phyloP scores from a whole-genome alignment of 1,140 invertebrate species.

The Lordiphosa stackelbergi region DNA sequence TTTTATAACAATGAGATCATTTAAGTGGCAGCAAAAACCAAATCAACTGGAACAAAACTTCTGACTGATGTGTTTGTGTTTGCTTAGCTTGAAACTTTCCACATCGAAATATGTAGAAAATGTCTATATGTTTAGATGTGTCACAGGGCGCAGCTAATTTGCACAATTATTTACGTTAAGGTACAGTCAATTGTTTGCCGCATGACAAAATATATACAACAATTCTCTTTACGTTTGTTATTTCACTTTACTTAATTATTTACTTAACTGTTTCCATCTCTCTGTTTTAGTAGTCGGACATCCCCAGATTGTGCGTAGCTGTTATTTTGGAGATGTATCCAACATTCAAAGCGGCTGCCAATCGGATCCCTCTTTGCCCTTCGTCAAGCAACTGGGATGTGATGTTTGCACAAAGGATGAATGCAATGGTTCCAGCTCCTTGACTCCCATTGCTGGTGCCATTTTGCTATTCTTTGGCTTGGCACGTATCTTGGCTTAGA shows the following conservation, averaged over 20 bases:
- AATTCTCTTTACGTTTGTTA: constrained; percentile 17
- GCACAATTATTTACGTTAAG: not conserved
- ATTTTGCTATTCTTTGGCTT: constrained; percentile 61
- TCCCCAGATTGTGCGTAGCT: constrained; percentile 62
- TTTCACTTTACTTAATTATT: constrained; percentile 27
- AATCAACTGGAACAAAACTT: constrained; percentile 3
- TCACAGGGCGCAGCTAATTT: constrained; percentile 14
- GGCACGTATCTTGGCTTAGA: constrained; percentile 65
- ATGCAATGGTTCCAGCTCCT: constrained; percentile 59
- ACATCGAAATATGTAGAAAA: not conserved
- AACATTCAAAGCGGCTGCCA: constrained; percentile 57
- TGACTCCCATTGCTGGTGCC: constrained; percentile 50
- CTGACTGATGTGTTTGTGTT: not conserved
- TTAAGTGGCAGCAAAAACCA: not conserved
- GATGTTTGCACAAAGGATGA: constrained; percentile 69
- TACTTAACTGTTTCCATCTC: constrained; percentile 4
- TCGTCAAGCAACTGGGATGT: constrained; percentile 61
- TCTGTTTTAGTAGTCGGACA: constrained; percentile 51
- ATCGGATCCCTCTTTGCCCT: constrained; percentile 62
- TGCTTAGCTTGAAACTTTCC: not conserved
- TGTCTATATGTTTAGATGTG: not conserved
- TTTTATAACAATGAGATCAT: constrained; percentile 1
- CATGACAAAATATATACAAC: constrained; percentile 1
- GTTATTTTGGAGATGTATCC: constrained; percentile 62
- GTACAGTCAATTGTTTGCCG: constrained; percentile 4